phyloP scores from a whole-genome alignment of 2,797 vertebrate species.

The Prionace glauca region DNA sequence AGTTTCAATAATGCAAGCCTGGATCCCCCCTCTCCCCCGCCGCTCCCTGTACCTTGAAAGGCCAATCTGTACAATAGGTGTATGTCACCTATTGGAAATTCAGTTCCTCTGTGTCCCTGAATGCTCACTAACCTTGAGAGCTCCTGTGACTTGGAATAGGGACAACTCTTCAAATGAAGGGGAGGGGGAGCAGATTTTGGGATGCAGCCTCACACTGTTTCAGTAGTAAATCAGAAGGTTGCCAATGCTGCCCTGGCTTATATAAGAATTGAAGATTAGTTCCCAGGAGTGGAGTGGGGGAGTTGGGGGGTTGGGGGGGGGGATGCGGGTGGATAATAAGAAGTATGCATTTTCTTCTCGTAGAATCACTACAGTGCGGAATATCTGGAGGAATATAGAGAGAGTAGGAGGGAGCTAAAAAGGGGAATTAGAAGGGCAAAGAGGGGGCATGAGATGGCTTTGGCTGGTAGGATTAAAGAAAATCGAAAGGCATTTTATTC shows the following conservation, averaged over 20 bases:
- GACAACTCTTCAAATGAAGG: background rate
- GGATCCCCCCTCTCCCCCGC: background rate
- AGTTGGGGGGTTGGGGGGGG: too few relatives aligned
- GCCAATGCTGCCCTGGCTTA: background rate
- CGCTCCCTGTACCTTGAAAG: background rate
- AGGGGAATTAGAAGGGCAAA: too few relatives aligned
- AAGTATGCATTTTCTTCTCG: too few relatives aligned
- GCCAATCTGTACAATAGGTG: conserved; percentile 12
- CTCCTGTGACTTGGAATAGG: background rate
- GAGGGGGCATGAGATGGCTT: too few relatives aligned
- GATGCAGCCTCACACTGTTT: background rate
- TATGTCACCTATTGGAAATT: background rate
- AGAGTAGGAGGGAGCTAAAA: too few relatives aligned
- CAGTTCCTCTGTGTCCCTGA: background rate
- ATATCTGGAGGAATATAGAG: too few relatives aligned
- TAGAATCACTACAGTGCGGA: too few relatives aligned
- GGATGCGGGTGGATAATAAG: too few relatives aligned
- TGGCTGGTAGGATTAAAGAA: too few relatives aligned
- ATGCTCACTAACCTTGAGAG: background rate
- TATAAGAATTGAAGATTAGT: background rate
- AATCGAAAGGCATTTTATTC: too few relatives aligned
- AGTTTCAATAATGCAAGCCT: conserved; percentile 25
- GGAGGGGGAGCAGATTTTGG: background rate
- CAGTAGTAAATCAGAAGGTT: background rate
- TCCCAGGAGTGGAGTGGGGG: background rate